Conservation (phyloP, 2,797 vertebrate genomes). For the Poeciliopsis gracilis region DNA sequence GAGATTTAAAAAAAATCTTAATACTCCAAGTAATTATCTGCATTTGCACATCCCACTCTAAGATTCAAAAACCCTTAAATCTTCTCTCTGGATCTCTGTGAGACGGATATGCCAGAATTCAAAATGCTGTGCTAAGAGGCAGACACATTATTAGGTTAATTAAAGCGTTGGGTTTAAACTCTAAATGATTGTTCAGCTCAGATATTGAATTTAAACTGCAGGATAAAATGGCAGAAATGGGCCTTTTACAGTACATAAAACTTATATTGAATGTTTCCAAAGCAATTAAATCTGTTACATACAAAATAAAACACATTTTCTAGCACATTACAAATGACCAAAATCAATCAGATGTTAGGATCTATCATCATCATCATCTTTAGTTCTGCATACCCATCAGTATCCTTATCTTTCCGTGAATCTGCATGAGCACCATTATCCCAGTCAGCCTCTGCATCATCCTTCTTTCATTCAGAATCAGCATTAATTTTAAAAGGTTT, state of each 20-base stretch:
- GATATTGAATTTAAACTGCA: not conserved
- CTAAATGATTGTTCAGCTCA: not conserved
- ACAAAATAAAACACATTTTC: not conserved
- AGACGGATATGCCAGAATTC: not conserved
- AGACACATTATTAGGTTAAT: not conserved
- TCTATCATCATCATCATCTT: not conserved
- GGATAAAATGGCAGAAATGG: not conserved
- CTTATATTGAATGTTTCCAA: not conserved
- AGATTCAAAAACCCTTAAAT: not conserved
- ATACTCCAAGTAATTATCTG: not conserved
- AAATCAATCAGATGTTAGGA: not conserved
- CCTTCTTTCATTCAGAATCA: not conserved
- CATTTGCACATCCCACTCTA: not conserved
- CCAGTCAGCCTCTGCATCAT: not conserved
- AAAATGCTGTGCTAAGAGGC: not conserved
- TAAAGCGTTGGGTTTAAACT: not conserved
- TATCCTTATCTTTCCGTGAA: not conserved
- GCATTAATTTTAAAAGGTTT: not conserved
- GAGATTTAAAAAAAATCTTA: not conserved
- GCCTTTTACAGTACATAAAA: not conserved
- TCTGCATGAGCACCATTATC: not conserved
- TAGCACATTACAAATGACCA: not conserved
- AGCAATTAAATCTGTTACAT: not conserved
- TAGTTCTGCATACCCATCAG: not conserved
- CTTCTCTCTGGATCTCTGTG: not conserved